These are phyloP conservation scores for Symphodus melops DNA, from an alignment of 2,113 vertebrate species.

Conservation along the genomic window DNA sequence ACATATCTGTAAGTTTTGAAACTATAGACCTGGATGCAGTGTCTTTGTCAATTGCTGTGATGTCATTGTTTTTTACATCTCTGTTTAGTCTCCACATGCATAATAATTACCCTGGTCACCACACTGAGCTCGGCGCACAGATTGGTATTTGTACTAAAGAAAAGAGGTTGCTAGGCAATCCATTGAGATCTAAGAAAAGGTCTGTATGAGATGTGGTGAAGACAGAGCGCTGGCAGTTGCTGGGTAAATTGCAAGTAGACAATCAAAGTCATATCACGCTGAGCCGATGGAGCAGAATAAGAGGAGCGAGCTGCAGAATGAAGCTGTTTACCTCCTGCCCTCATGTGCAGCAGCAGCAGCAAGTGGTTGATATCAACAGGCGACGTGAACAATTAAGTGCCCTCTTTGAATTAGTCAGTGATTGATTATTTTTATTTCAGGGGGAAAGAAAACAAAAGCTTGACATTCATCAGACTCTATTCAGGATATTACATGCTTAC, in stretches of 20 bases:
- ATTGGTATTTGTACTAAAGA: slow-evolving; percentile 61
- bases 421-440: slow-evolving; percentile 29
- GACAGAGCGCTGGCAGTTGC: slow-evolving; percentile 71
- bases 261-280: slow-evolving; percentile 73
- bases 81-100: slow-evolving; percentile 36
- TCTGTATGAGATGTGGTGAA: slow-evolving; percentile 68
- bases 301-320: slow-evolving; percentile 40
- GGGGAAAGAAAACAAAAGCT: slow-evolving; percentile 10
- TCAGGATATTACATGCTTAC: slow-evolving; percentile 21
- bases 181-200: slow-evolving; percentile 74
- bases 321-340: slow-evolving; percentile 51
- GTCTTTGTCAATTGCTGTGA: neutral
- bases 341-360: slow-evolving; percentile 23
- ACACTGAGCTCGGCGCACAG: slow-evolving; percentile 48
- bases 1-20: too few species aligned
- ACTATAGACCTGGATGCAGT: too few species aligned
- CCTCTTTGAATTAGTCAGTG: slow-evolving; percentile 41
- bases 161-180: slow-evolving; percentile 81
- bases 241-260: slow-evolving; percentile 72
- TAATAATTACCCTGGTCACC: slow-evolving; percentile 61
- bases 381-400: slow-evolving; percentile 49
- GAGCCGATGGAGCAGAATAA: slow-evolving; percentile 53
- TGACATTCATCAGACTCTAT: slow-evolving; percentile 21
- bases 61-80: slow-evolving; percentile 18
- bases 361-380: slow-evolving; percentile 55